Conservation (phyloP, 1,140 invertebrate species). For the Cotesia typhae region DNA sequence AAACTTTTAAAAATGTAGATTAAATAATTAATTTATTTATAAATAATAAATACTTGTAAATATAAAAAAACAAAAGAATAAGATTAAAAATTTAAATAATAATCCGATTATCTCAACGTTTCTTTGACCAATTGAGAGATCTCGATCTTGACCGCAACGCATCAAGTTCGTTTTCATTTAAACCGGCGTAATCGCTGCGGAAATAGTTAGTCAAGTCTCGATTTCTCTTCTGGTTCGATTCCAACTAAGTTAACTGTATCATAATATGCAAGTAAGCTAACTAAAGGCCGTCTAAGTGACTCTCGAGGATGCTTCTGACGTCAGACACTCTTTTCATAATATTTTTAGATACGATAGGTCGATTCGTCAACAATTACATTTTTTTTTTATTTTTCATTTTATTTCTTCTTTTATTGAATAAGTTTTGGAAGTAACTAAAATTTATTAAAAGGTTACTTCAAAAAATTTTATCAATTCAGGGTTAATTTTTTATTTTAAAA, state of each 20-base stretch:
- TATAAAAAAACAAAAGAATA: background rate
- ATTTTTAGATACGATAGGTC: constrained; percentile 48
- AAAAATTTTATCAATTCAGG: no score
- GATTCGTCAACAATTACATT: constrained; percentile 14
- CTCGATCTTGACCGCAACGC: constrained; percentile 19
- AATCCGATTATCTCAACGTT: background rate
- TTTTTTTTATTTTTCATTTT: background rate
- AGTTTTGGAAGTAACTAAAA: background rate
- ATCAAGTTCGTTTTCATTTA: constrained; percentile 1
- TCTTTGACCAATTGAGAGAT: constrained; percentile 7
- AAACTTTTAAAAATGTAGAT: background rate
- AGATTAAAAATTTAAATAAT: background rate
- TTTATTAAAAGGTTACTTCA: background rate
- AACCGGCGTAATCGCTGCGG: constrained; percentile 7
- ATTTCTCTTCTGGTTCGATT: constrained; percentile 41
- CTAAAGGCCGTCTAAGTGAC: constrained; percentile 37
- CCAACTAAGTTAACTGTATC: constrained; percentile 40
- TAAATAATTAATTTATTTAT: background rate
- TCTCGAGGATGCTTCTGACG: constrained; percentile 50
- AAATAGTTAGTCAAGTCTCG: constrained; percentile 33
- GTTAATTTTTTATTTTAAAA: no score
- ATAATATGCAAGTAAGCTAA: constrained; percentile 33
- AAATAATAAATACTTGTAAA: background rate
- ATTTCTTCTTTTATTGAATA: background rate
- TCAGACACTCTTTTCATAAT: constrained; percentile 36